Conservation (phyloP, 2,888 invertebrate species). For the Molanna angustata region DNA sequence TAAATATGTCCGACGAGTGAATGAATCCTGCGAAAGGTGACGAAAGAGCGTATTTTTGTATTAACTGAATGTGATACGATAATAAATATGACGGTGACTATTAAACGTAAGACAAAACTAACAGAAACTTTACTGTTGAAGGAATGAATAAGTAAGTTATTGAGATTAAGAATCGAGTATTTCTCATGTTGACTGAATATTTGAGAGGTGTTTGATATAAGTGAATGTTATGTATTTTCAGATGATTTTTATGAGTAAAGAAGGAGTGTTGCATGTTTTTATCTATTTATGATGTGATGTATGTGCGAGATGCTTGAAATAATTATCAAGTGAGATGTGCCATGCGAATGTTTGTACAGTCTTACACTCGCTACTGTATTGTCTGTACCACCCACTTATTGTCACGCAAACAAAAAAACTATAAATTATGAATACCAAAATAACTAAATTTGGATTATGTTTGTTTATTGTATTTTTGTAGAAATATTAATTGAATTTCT, state of each 20-base stretch:
- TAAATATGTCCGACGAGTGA: conserved; percentile 26
- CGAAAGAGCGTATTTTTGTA: conserved; percentile 22
- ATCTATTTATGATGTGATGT: conserved; percentile 24
- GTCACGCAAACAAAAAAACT: conserved; percentile 12
- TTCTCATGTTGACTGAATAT: conserved; percentile 9
- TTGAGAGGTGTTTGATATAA: conserved; percentile 23
- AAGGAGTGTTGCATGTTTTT: conserved; percentile 27
- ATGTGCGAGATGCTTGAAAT: conserved; percentile 19
- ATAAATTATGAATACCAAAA: conserved; percentile 15
- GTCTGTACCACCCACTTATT: conserved; percentile 30
- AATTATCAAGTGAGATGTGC: conserved; percentile 23
- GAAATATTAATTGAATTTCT: conserved; percentile 27
- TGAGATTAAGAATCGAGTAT: conserved; percentile 7
- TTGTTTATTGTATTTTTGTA: conserved; percentile 33
- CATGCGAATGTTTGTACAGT: conserved; percentile 26
- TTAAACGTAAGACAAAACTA: conserved; percentile 30
- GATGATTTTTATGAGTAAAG: conserved; percentile 31
- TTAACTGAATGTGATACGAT: conserved; percentile 26
- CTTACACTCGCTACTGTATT: conserved; percentile 26
- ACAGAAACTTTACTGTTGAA: conserved; percentile 28
- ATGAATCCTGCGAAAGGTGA: conserved; percentile 21
- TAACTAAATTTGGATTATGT: conserved; percentile 23
- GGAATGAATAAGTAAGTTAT: conserved; percentile 25
- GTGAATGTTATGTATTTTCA: conserved; percentile 33
- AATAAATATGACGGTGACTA: conserved; percentile 33